phyloP scores from a whole-genome alignment of 2,888 invertebrate genomes.

The Brachypalpus laphriformis region DNA sequence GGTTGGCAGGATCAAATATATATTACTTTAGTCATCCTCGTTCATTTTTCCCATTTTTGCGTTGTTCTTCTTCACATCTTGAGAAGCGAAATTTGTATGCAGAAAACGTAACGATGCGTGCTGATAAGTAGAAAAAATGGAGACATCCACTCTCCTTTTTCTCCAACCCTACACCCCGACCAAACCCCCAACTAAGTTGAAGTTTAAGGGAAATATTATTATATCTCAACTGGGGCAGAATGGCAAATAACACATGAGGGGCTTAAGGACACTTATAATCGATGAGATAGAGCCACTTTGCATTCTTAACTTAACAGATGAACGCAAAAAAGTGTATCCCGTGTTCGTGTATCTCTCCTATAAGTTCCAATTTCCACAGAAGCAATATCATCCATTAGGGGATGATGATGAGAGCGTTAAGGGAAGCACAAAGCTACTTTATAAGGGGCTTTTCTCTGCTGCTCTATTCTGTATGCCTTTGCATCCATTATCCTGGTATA shows the following conservation, averaged over 20 bases:
- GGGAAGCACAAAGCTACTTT: constrained; percentile 19
- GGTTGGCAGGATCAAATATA: constrained; percentile 31
- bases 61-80: neutral
- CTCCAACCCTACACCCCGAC: neutral
- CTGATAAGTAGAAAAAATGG: constrained; percentile 59
- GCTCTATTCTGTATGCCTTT: neutral
- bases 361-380: constrained; percentile 33
- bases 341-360: constrained; percentile 4
- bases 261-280: constrained; percentile 51
- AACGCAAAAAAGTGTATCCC: neutral
- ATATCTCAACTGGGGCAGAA: neutral
- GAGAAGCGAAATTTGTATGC: constrained; percentile 44
- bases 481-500: constrained; percentile 22
- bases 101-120: constrained; percentile 54
- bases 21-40: neutral
- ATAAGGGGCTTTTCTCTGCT: neutral
- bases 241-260: constrained; percentile 26
- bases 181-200: constrained; percentile 4
- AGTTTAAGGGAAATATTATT: constrained; percentile 24
- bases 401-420: constrained; percentile 28
- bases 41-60: neutral
- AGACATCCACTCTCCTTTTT: constrained; percentile 35
- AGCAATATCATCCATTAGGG: constrained; percentile 33
- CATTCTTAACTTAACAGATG: constrained; percentile 20
- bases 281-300: constrained; percentile 55